Evolutionary conservation across 2,797 vertebrate species (phyloP), one percentile per base, ranked within the genome.

Genomic region (Pangasius mekongensis): DNA sequence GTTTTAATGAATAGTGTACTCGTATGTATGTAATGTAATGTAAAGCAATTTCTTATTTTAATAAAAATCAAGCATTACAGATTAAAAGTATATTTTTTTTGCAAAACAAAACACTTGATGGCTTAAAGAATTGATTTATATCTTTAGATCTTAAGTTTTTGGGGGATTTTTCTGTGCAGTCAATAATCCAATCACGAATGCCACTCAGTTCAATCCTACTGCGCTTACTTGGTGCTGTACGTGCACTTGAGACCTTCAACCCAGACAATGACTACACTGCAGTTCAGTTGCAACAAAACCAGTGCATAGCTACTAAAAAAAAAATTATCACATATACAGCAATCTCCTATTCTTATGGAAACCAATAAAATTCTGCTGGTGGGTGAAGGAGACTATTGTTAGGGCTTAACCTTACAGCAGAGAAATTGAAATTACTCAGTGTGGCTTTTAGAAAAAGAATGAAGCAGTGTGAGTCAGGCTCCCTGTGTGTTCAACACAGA

Each of bases 381-480:
- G 69, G 84, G 78, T 89, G 89, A 88, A 93, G 91, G 87, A 84
- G 60, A 76, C 87, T 91, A 90, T 90, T 91, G 92, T 92, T 92
- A 91, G 91, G 89, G 80, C 92, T 94, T 93, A 89, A 90, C 89
- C 88, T 88, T 85, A 92, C 89, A 84, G 91, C 77, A 92, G 87
- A 92, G 88, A 91, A 94, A 93, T 89, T 93, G 77, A 94, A 95
- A 95, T 95, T 91, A 94, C 93, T 92, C 91, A 90, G 90, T 89
- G 87, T 87, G 54, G 89, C 89, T 94, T 95, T 95, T 94, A 94
- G 93, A 91, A 92, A 87, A 81, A 88, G 92, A 92, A 94, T 94
- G 93, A 94, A 94, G 89, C 91, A 89, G 89, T 83, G 90, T 86
- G 89, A 92, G 89, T 90, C 93, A 91, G 91, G 88, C 89, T 92